phyloP scores from a whole-genome alignment of 2,797 vertebrate genomes.

The Gallinago nigripennis region DNA sequence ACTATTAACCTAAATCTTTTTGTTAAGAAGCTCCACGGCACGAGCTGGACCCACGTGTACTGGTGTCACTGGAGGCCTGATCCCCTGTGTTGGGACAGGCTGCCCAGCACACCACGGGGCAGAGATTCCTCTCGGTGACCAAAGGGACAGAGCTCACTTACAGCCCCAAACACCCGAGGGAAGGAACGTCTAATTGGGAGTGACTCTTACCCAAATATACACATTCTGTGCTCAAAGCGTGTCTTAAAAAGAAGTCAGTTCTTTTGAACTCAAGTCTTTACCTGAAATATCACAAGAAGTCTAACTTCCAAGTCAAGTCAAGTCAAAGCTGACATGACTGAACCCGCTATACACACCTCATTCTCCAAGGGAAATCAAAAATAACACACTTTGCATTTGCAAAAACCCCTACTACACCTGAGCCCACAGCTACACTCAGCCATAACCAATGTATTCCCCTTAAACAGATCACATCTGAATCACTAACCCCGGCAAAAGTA shows the following conservation, averaged over 20 bases:
- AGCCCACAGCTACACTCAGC: neutral
- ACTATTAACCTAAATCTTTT: fast-evolving
- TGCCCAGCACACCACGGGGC: fast-evolving
- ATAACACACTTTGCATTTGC: too few species aligned
- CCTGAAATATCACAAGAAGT: neutral
- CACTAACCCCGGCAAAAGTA: neutral
- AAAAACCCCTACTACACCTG: neutral
- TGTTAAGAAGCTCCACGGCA: neutral
- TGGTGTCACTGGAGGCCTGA: neutral
- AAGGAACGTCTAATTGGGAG: fast-evolving
- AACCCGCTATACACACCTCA: neutral
- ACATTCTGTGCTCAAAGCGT: fast-evolving
- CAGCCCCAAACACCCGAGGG: fast-evolving
- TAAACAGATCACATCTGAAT: neutral
- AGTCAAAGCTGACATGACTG: neutral
- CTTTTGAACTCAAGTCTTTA: neutral
- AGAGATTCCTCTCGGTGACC: fast-evolving
- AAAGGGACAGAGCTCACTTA: neutral
- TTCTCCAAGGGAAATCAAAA: neutral
- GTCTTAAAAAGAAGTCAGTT: neutral
- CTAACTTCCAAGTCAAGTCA: neutral
- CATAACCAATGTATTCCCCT: neutral
- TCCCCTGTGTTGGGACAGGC: fast-evolving
- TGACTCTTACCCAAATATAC: fast-evolving
- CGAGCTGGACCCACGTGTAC: neutral